These are phyloP conservation scores for Xestia c-nigrum DNA, from an alignment of 2,888 invertebrate genomes.

Conservation along the genomic window DNA sequence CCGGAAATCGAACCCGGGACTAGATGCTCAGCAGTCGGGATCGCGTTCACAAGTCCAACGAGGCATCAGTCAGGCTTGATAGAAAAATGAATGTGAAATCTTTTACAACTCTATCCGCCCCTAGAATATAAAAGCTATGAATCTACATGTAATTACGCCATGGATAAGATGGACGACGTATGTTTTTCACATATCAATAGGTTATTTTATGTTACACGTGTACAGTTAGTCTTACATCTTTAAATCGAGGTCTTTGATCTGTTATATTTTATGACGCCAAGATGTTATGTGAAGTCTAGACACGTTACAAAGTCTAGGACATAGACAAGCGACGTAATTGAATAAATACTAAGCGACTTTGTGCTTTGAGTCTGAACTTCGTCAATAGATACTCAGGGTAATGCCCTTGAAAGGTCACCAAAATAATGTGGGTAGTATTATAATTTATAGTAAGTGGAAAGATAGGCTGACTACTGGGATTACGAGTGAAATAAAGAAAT, in stretches of 20 bases:
- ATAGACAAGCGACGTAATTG: conserved; percentile 53
- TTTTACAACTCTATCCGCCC: neutral
- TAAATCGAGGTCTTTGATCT: conserved; percentile 57
- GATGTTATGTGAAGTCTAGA: conserved; percentile 53
- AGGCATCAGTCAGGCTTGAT: neutral
- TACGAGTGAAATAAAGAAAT: neutral
- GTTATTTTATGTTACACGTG: conserved; percentile 25
- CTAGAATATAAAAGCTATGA: neutral
- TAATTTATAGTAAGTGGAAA: neutral
- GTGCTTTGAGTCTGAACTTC: conserved; percentile 32
- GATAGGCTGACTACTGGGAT: neutral
- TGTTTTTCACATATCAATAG: neutral
- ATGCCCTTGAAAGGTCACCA: conserved; percentile 2
- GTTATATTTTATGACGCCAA: conserved; percentile 47
- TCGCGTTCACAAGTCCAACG: no score
- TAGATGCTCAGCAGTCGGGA: no score
- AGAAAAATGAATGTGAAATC: neutral
- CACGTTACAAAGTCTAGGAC: conserved; percentile 55
- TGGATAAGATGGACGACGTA: neutral
- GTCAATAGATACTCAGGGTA: conserved; percentile 23
- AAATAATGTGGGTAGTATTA: neutral
- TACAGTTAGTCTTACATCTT: conserved; percentile 14
- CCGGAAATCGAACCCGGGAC: no score
- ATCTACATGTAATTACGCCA: neutral
- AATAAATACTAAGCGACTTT: conserved; percentile 43